These are phyloP conservation scores for Coenonympha glycerion DNA, from an alignment of 2,888 invertebrate genomes.

Conservation along the genomic window DNA sequence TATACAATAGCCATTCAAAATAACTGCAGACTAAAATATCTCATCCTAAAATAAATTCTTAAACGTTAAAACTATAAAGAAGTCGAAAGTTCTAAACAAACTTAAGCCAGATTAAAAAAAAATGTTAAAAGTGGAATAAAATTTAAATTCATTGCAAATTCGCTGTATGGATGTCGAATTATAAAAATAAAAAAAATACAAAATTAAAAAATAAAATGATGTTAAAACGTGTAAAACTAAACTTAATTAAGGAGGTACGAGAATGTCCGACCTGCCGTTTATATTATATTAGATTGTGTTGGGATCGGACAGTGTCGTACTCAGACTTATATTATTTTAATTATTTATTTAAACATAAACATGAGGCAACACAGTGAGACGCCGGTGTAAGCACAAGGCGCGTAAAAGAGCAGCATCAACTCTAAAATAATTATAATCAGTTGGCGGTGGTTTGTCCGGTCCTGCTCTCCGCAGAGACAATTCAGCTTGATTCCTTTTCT, in stretches of 20 bases:
- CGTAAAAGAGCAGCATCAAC: slow-evolving; percentile 49
- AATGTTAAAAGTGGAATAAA: slow-evolving; percentile 43
- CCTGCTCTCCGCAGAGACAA: slow-evolving; percentile 61
- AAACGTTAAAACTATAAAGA: slow-evolving; percentile 70
- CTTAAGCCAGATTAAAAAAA: slow-evolving; percentile 69
- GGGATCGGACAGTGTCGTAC: slow-evolving; percentile 49
- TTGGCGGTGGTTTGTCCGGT: slow-evolving; percentile 74
- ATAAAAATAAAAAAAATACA: slow-evolving; percentile 37
- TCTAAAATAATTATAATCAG: slow-evolving; percentile 73
- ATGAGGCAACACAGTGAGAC: slow-evolving; percentile 61
- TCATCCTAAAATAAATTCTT: slow-evolving; percentile 75
- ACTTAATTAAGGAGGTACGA: slow-evolving; percentile 49
- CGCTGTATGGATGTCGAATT: slow-evolving; percentile 53
- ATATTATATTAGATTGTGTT: slow-evolving; percentile 15
- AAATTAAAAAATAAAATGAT: slow-evolving; percentile 46
- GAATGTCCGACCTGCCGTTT: slow-evolving; percentile 41
- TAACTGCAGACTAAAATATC: slow-evolving; percentile 76
- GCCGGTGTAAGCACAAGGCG: slow-evolving; percentile 30
- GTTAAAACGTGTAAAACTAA: slow-evolving; percentile 45
- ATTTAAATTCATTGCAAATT: slow-evolving; percentile 61
- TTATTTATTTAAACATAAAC: slow-evolving; percentile 43
- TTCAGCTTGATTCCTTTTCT: slow-evolving; percentile 82
- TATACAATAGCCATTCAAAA: slow-evolving; percentile 76
- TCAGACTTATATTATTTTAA: slow-evolving; percentile 51
- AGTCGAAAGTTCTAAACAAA: slow-evolving; percentile 61